These are phyloP conservation scores for Acromyrmex heyeri DNA, from an alignment of 1,140 invertebrate species.

Conservation along the genomic window DNA sequence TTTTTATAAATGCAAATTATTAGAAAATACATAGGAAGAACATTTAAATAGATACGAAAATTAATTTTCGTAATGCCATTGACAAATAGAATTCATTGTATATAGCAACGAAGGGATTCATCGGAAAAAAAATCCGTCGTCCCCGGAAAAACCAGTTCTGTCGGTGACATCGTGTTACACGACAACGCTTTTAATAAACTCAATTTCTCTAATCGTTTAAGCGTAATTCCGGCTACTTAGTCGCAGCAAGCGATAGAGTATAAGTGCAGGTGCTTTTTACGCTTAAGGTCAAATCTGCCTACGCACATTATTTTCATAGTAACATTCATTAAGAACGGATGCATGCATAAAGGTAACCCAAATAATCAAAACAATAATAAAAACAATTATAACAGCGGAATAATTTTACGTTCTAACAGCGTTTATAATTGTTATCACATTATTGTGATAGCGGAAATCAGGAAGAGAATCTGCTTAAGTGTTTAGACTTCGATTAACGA, in stretches of 20 bases:
- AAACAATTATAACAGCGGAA: neutral
- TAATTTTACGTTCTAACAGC: constrained; percentile 3
- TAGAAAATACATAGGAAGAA: neutral
- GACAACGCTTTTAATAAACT: constrained; percentile 47
- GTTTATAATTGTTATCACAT: constrained; percentile 5
- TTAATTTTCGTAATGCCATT: constrained; percentile 18
- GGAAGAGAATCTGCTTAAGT: neutral
- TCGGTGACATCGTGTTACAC: constrained; percentile 16
- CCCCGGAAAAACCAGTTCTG: constrained; percentile 32
- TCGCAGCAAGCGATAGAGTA: constrained; percentile 14
- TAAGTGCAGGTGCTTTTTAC: constrained; percentile 37
- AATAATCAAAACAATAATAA: constrained; percentile 10
- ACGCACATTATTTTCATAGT: constrained; percentile 36
- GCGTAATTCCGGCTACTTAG: constrained; percentile 51
- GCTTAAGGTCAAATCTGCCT: constrained; percentile 46
- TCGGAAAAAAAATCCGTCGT: constrained; percentile 6
- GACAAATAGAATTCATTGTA: neutral
- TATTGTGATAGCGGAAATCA: neutral
- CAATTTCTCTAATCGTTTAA: constrained; percentile 57
- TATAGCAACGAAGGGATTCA: neutral
- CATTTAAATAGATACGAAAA: neutral
- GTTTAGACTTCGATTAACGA: constrained; percentile 12
- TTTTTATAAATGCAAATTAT: constrained; percentile 28
- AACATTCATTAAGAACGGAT: constrained; percentile 27
- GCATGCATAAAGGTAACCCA: neutral